Evolutionary conservation across 2,113 vertebrate genomes (phyloP), one percentile per base, ranked within the genome.

Genomic region (Motacilla alba): DNA sequence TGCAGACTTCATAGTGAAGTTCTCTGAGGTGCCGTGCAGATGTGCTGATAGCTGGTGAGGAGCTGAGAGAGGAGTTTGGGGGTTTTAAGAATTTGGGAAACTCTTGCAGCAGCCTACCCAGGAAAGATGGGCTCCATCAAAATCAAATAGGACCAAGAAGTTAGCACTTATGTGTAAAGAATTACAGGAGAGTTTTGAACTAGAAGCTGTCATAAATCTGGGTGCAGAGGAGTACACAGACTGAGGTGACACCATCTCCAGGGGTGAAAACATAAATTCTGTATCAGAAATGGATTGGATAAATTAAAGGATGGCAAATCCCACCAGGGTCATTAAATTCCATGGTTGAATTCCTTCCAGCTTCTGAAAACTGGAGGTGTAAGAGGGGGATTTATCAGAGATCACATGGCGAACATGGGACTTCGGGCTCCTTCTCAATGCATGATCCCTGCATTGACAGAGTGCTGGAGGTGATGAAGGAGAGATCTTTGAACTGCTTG

Each of bases 221-320:
- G 11, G 28, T 90, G 88, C 58, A 95, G 67, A 66, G 79, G 82
- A 91, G 92, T 83, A 79, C 44, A 85, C 17, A 52, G 31, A 33
- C 63, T n/a, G 28, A 87, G 28, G 19, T 82, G 37, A 89, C 62
- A 80, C 35, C 49, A 68, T 9, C 37, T 85, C 20, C 41, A 66
- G 70, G 20, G 41, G 26, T 79, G 79, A 90, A 73, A 90, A 60
- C 46, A 66, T 93, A 94, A 94, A 94, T 93, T 90, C 70, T 73
- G 7, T 50, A 53, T 83, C 70, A 90, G 90, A 83, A 87, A 85
- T 46, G 26, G 37, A 69, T 7, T 85, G 37, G 58, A 77, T 66
- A 93, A 92, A 88, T 90, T 92, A 95, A 88, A 56, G 50, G 50
- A 94, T 49, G 50, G 63, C 10, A 88, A 90, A 69, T 90, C 62